Conservation (phyloP, 2,888 invertebrate species). For the Nomada flava region DNA sequence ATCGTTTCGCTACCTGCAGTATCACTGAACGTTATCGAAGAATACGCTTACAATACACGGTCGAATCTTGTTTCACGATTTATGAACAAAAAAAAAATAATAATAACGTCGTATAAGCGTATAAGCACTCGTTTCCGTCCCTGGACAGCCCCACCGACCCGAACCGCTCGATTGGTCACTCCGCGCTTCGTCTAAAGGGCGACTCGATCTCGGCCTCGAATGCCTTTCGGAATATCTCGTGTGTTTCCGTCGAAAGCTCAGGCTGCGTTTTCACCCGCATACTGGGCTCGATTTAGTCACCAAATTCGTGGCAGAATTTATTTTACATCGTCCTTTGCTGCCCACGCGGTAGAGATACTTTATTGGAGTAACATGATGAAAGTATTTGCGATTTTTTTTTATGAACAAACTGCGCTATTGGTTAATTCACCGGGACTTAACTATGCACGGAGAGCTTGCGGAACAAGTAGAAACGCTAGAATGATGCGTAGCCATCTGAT, state of each 20-base stretch:
- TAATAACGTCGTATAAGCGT: constrained; percentile 35
- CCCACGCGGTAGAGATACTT: not conserved
- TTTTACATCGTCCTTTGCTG: not conserved
- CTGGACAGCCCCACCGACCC: constrained; percentile 61
- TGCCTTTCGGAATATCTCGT: constrained; percentile 59
- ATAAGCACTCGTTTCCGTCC: constrained; percentile 46
- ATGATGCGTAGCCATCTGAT: constrained; percentile 37
- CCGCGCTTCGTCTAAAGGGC: constrained; percentile 69
- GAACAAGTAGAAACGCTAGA: constrained; percentile 34
- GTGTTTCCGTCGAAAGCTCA: constrained; percentile 62
- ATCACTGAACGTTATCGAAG: constrained; percentile 16
- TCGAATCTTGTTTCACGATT: constrained; percentile 26
- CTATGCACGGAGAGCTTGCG: constrained; percentile 35
- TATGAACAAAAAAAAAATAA: constrained; percentile 18
- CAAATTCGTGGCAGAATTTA: not conserved
- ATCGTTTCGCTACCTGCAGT: not conserved
- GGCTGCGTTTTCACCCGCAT: constrained; percentile 55
- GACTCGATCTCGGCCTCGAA: constrained; percentile 64
- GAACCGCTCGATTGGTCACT: constrained; percentile 74
- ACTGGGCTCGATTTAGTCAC: not conserved
- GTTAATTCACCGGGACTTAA: not conserved
- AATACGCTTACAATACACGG: constrained; percentile 14
- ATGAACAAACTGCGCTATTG: not conserved
- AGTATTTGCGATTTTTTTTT: not conserved
- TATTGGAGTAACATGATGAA: no score